Conservation (phyloP, 35 echinoderm and acorn worm genomes). For the Ophioderma brevispina region DNA sequence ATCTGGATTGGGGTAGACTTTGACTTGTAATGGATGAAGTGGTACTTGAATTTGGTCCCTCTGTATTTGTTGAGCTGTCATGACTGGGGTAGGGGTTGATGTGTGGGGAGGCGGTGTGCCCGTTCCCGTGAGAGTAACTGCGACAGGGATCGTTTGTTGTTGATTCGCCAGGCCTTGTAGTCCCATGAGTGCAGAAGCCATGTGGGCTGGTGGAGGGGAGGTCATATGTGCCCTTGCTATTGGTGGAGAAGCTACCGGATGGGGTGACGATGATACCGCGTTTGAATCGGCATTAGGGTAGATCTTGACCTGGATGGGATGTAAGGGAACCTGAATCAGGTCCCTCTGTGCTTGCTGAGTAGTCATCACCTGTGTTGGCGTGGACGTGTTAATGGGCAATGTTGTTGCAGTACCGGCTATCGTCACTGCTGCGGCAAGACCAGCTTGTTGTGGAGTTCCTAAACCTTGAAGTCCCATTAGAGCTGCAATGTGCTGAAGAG, state of each 20-base stretch:
- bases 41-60: not conserved
- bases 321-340: not conserved
- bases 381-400: not conserved
- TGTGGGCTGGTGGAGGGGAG: not conserved
- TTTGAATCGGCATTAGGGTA: not conserved
- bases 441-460: not conserved
- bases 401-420: constrained; percentile 8
- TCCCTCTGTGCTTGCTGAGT: not conserved
- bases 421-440: constrained; percentile 16
- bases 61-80: not conserved
- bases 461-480: constrained; percentile 25
- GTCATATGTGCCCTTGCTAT: not conserved
- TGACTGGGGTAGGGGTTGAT: not conserved
- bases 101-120: not conserved
- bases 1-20: not conserved
- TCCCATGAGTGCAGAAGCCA: not conserved
- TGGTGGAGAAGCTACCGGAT: not conserved
- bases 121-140: not conserved
- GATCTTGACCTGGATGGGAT: not conserved
- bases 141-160: not conserved
- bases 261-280: not conserved
- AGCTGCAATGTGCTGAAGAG: constrained; percentile 34
- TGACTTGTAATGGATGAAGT: not conserved
- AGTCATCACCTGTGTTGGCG: not conserved
- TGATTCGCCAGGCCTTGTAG: not conserved